Conservation (phyloP, 1,140 invertebrate genomes). For the Musca domestica region DNA sequence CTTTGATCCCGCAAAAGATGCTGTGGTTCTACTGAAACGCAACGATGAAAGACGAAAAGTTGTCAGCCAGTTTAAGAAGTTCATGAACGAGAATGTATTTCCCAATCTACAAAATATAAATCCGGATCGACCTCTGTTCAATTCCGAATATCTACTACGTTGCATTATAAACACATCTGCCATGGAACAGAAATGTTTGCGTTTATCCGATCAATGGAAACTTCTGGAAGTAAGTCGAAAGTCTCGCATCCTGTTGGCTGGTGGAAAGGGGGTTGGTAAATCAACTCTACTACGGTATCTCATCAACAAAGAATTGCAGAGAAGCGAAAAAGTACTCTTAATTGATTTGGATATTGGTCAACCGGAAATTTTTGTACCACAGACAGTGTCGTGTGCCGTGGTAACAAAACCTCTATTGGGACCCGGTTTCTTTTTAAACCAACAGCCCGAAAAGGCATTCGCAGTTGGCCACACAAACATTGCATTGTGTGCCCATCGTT, state of each 20-base stretch:
- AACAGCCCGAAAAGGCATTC: conserved; percentile 46
- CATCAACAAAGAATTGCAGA: conserved; percentile 61
- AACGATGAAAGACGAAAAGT: conserved; percentile 33
- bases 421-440: conserved; percentile 61
- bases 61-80: conserved; percentile 35
- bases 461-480: conserved; percentile 59
- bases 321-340: conserved; percentile 56
- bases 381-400: conserved; percentile 63
- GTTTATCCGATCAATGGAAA: conserved; percentile 46
- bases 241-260: conserved; percentile 56
- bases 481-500: conserved; percentile 54
- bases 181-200: conserved; percentile 35
- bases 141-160: conserved; percentile 39
- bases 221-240: conserved; percentile 30
- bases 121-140: conserved; percentile 34
- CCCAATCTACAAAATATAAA: conserved; percentile 39
- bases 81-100: conserved; percentile 54
- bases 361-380: conserved; percentile 69
- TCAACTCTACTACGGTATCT: conserved; percentile 67
- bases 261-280: conserved; percentile 75
- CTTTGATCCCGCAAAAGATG: conserved; percentile 35
- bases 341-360: conserved; percentile 80
- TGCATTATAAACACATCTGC: conserved; percentile 38
- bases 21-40: conserved; percentile 41
- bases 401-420: conserved; percentile 65